These are phyloP conservation scores for Micrastur ruficollis DNA, from an alignment of 2,797 vertebrate species.

Conservation along the genomic window DNA sequence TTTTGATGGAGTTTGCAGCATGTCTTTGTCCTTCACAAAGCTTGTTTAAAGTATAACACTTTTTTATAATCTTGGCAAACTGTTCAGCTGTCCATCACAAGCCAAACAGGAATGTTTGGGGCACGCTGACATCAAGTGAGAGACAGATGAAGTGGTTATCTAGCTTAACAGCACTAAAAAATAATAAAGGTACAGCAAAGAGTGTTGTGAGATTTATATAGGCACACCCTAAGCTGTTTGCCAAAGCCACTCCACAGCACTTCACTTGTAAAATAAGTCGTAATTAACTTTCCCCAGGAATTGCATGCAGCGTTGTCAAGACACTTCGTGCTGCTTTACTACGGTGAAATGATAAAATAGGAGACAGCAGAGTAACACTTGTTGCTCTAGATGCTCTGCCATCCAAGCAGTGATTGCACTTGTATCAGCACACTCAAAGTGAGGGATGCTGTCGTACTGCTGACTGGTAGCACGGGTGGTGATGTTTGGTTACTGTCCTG, in stretches of 20 bases:
- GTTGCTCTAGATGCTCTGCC: background rate
- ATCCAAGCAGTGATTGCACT: no score
- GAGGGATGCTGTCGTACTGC: background rate
- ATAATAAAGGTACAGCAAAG: background rate
- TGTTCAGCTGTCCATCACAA: background rate
- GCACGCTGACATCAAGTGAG: background rate
- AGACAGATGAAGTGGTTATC: background rate
- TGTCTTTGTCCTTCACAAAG: background rate
- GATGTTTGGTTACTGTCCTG: background rate
- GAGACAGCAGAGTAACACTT: background rate
- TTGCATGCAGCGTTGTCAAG: rapidly evolving
- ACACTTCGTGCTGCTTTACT: background rate
- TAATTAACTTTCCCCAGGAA: background rate
- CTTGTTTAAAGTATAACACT: background rate
- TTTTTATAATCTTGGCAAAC: background rate
- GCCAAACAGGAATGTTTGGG: no score
- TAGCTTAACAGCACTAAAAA: background rate
- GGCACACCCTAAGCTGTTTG: background rate
- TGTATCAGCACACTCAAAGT: background rate
- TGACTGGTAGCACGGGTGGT: rapidly evolving
- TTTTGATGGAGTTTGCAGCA: background rate
- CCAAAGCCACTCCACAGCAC: background rate
- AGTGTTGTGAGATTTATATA: background rate
- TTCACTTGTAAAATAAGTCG: background rate
- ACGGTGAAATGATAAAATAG: background rate